A percentile compares a stretch with the other conserved stretches of the same genome.
Conservation (phyloP, 2,797 vertebrate species). For the Argyrosomus regius region DNA sequence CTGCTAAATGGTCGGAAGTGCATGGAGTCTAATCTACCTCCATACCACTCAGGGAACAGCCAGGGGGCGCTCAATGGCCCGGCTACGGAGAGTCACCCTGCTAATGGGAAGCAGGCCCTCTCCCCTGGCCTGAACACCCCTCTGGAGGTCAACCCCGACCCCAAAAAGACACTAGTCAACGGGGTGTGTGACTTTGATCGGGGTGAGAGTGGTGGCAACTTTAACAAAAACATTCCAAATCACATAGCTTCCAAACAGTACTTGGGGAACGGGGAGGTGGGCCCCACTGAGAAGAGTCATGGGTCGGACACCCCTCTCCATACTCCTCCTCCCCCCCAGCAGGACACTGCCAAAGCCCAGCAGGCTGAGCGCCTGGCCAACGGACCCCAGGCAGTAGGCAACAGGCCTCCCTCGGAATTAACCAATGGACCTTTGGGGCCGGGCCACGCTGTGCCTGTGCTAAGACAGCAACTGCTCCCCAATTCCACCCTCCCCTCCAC, state of each 20-base stretch:
- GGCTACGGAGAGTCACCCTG: constrained; percentile 88
- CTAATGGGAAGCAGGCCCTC: constrained; percentile 87
- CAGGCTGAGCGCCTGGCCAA: constrained; percentile 95
- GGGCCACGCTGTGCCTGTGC: constrained; percentile 89
- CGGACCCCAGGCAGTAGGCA: constrained; percentile 92
- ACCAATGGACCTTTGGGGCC: constrained; percentile 94
- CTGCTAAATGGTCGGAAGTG: constrained; percentile 98
- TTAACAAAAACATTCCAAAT: constrained; percentile 99
- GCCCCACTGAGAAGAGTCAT: constrained; percentile 89
- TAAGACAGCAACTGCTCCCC: constrained; percentile 89
- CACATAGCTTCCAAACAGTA: constrained; percentile 98
- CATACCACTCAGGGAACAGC: constrained; percentile 99
- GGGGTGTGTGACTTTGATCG: constrained; percentile 99
- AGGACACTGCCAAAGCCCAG: constrained; percentile 99
- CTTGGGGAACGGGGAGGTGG: constrained; percentile 97
- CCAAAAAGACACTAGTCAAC: constrained; percentile 95
- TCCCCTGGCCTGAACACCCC: constrained; percentile 72
- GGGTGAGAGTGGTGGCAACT: constrained; percentile 89
- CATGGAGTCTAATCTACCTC: constrained; percentile 98
- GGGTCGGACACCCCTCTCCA: constrained; percentile 78
- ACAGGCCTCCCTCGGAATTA: constrained; percentile 87
- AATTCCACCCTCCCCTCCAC: constrained; percentile 89
- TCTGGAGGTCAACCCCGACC: constrained; percentile 86
- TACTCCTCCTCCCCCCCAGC: constrained; percentile 85
- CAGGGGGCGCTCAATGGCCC: constrained; percentile 95